These are phyloP conservation scores for Fregetta grallaria DNA, from an alignment of 2,113 vertebrate species.

Conservation along the genomic window DNA sequence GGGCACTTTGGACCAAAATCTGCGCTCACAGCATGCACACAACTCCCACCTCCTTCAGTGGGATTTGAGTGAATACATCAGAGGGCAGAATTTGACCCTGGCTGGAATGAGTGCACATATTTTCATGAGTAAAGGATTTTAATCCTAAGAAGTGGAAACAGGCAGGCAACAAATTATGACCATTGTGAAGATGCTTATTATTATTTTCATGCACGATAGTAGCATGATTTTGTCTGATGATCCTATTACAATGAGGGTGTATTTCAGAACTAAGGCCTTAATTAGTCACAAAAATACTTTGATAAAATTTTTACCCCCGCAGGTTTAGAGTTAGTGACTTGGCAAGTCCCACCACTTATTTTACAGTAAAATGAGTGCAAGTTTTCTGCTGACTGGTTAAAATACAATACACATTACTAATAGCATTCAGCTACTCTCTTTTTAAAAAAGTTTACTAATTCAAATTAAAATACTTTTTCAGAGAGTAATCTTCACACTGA, in stretches of 20 bases:
- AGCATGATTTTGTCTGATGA: neutral
- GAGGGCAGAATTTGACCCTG: conserved; percentile 32
- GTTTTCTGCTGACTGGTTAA: neutral
- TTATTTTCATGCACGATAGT: conserved; percentile 34
- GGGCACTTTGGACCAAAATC: conserved; percentile 3
- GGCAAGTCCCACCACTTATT: neutral
- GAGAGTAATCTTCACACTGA: neutral
- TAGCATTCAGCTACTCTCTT: neutral
- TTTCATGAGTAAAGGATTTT: neutral
- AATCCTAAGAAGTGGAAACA: conserved; percentile 31
- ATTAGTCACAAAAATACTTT: neutral
- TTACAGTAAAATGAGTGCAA: neutral
- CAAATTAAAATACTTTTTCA: neutral
- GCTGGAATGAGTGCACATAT: conserved; percentile 32
- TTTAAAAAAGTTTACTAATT: neutral
- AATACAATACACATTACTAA: neutral
- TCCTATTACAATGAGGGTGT: neutral
- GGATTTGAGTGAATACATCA: conserved; percentile 13
- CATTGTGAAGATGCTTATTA: conserved; percentile 25
- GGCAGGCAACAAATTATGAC: conserved; percentile 44
- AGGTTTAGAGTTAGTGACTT: neutral
- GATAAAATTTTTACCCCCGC: neutral
- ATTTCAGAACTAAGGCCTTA: neutral
- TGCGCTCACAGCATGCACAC: neutral
- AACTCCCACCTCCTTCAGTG: neutral